These are phyloP conservation scores for Muscicapa adusta DNA, from an alignment of 2,113 vertebrate species.

Conservation along the genomic window DNA sequence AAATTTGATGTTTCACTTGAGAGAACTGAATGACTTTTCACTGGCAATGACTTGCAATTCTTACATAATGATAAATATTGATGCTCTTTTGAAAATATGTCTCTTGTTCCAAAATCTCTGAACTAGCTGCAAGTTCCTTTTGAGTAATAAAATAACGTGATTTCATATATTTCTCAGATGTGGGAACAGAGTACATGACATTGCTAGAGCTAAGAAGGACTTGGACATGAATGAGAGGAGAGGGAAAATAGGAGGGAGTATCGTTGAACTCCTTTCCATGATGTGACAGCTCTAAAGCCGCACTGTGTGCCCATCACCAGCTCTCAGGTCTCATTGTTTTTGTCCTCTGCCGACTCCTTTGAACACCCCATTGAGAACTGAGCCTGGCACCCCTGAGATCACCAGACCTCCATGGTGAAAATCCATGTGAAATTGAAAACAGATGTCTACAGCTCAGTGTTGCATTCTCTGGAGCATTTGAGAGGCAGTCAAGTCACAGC, in stretches of 20 bases:
- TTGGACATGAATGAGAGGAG: background rate
- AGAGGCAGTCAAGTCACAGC: background rate
- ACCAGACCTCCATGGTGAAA: background rate
- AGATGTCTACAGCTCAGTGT: background rate
- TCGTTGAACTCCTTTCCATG: background rate
- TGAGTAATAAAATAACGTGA: background rate
- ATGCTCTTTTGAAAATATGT: background rate
- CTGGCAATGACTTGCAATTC: background rate
- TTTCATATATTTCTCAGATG: background rate
- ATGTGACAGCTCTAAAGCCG: background rate
- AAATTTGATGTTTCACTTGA: background rate
- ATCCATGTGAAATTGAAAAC: background rate
- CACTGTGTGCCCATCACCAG: accelerated
- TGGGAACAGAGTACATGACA: background rate
- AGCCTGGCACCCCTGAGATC: accelerated
- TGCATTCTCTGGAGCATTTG: background rate
- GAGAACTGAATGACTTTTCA: background rate
- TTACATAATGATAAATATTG: background rate
- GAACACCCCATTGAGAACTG: background rate
- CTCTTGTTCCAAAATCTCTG: background rate
- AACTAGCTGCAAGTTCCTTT: background rate
- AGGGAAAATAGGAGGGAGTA: background rate
- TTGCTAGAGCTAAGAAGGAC: background rate
- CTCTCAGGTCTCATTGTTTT: background rate
- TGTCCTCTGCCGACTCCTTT: background rate